phyloP scores from a whole-genome alignment of 2,797 vertebrate genomes.

The Syndactyla subalaris region DNA sequence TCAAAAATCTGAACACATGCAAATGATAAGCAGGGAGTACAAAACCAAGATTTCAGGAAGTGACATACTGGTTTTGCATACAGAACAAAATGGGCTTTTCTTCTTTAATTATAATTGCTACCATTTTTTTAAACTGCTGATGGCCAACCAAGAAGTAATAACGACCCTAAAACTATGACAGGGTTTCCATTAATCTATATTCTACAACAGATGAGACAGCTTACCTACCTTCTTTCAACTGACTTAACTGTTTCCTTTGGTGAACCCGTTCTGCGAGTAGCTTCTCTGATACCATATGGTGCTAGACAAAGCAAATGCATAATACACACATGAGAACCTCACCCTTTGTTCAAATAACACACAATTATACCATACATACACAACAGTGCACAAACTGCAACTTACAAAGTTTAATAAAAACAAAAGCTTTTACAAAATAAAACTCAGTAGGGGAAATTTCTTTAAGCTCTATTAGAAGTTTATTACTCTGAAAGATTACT shows the following conservation, averaged over 20 bases:
- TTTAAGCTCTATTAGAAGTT: background rate
- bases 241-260: conserved; percentile 86
- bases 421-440: background rate
- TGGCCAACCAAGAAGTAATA: background rate
- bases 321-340: background rate
- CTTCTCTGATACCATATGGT: conserved; percentile 96
- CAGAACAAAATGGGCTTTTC: background rate
- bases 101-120: background rate
- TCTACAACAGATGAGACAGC: background rate
- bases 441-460: background rate
- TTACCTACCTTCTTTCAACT: conserved; percentile 84
- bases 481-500: background rate
- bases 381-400: background rate
- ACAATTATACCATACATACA: background rate
- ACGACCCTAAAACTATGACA: background rate
- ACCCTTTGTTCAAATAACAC: background rate
- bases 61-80: background rate
- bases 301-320: conserved; percentile 76
- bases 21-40: background rate
- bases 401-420: background rate
- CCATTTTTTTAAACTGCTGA: background rate
- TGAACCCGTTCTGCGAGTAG: conserved; percentile 92
- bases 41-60: background rate
- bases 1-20: background rate
- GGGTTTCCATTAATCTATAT: background rate